Base-by-base conservation (phyloP, 2,797 vertebrate species). In the Alauda arvensis region DNA sequence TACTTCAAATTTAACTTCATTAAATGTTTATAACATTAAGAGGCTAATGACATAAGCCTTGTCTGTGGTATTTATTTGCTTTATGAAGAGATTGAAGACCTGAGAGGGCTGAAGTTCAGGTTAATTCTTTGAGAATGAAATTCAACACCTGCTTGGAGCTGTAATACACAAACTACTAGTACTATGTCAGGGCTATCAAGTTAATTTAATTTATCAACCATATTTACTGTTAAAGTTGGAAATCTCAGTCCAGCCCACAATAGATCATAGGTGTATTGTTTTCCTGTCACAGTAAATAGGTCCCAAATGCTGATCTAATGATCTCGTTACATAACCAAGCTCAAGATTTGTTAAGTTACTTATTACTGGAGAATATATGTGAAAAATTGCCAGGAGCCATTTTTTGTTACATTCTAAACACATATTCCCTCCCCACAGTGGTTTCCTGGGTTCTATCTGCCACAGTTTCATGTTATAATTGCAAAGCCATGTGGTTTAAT, bases 1-100 rank as follows among this genome's bases (percentile, higher is more conserved):
- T 93, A 49, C 88, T 94, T 94, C 86, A 87, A 91, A 94, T 93
- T 87, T 94, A 94, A 92, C 90, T 85, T 92, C 83, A 91, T 94
- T 94, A 92, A 91, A 93, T 91, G 82, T 91, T 94, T 93, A 93
- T 93, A 92, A 85, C 90, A 85, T 91, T 90, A 90, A 81, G 46
- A 90, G 53, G 43, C 79, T 90, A 93, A 81, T 90, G 80, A 94
- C 87, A 85, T 82, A 92, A 93, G 29, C 49, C 67, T 63, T 78
- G 62, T 68, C 89, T 85, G 67, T 40, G 87, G 67, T 88, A 76
- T 92, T 92, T 88, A 94, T 70, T 57, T 53, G 51, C 46, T 92
- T 77, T 76, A 72, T 39, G 40, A 76, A 81, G 42, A 88, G 71
- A 31, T n/a, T 37, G 62, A 84, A 88, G 91, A 83, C 60, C 69